Evolutionary conservation across 2,113 vertebrate species (phyloP).

Genomic region (Formicarius rufipectus): DNA sequence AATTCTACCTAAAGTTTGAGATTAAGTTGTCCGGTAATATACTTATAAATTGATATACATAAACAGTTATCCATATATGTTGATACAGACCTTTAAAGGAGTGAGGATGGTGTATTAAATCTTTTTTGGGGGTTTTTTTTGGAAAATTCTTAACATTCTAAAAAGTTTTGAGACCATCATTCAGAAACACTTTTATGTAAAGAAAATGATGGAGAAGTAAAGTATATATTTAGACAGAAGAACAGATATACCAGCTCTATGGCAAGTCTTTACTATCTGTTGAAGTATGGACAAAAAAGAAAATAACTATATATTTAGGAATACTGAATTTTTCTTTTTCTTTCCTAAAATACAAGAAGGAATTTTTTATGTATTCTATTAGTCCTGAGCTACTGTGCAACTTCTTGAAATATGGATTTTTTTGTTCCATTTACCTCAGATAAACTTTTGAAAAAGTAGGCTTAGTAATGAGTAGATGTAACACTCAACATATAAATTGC

Average conservation of each 20-base stretch:
- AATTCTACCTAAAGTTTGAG: neutral
- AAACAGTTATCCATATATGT: neutral
- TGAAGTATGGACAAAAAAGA: neutral
- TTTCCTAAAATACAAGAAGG: neutral
- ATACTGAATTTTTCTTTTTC: neutral
- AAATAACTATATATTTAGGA: neutral
- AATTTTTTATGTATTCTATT: neutral
- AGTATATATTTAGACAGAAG: neutral
- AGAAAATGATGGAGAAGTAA: neutral
- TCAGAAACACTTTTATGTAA: neutral
- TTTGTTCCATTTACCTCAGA: neutral
- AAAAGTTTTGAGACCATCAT: neutral
- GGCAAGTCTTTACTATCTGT: neutral
- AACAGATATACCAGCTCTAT: neutral
- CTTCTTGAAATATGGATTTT: neutral
- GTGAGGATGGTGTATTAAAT: fast-evolving
- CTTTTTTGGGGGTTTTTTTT: neutral
- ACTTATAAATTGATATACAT: neutral
- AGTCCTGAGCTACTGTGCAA: neutral
- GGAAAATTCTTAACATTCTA: neutral
- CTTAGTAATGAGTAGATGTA: neutral
- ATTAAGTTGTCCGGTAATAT: neutral
- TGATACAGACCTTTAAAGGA: neutral
- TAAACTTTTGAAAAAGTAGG: neutral
- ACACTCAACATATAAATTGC: neutral